phyloP scores from a whole-genome alignment of 2,888 invertebrate species.

The Pterobdella sp. region DNA sequence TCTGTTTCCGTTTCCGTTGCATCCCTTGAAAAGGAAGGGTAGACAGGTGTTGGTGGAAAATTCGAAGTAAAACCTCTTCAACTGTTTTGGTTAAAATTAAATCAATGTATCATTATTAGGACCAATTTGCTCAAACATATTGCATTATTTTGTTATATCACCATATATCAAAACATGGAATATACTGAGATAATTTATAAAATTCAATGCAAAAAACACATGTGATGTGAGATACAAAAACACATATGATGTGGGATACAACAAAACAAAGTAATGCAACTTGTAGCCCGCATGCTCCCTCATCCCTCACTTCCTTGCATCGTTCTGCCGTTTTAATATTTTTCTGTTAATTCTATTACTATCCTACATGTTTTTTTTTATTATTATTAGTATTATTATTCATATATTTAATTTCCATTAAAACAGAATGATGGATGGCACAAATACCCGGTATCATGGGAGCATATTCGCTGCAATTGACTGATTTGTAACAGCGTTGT shows the following conservation, averaged over 20 bases:
- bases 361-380: neutral
- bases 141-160: too few species aligned
- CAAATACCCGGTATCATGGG: neutral
- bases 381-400: neutral
- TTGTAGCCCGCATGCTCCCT: neutral
- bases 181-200: too few species aligned
- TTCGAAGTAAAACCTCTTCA: conserved; percentile 40
- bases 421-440: too few species aligned
- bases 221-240: too few species aligned
- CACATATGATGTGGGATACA: too few species aligned
- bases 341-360: neutral
- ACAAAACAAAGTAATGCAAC: too few species aligned
- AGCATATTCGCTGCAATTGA: neutral
- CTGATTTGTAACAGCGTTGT: neutral
- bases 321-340: neutral
- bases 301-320: neutral
- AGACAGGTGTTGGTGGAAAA: conserved; percentile 58
- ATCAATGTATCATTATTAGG: too few species aligned
- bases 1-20: conserved; percentile 37
- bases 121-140: too few species aligned
- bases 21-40: conserved; percentile 37
- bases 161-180: too few species aligned
- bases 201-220: too few species aligned
- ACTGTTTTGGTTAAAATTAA: too few species aligned
- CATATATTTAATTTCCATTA: too few species aligned